Conservation (phyloP, 2,113 vertebrate genomes). For the Daubentonia madagascariensis region DNA sequence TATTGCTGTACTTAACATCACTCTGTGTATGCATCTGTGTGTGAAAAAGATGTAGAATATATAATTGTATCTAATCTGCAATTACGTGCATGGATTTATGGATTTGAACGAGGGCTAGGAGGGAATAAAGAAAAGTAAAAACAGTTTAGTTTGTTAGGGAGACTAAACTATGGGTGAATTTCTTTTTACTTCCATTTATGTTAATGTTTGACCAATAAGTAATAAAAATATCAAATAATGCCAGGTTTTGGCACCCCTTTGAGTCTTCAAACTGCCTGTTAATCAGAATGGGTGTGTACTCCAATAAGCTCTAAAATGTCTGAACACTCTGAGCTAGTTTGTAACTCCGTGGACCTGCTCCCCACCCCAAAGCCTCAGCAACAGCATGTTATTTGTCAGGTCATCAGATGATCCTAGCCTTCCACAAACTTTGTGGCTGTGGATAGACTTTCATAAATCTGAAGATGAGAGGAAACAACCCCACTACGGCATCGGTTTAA, state of each 20-base stretch:
- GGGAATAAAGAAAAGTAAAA: slow-evolving; percentile 13
- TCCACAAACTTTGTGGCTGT: neutral
- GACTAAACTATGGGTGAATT: neutral
- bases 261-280: neutral
- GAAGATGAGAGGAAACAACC: neutral
- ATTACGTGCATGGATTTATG: neutral
- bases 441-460: neutral
- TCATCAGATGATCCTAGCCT: neutral
- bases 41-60: neutral
- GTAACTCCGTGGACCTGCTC: neutral
- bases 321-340: neutral
- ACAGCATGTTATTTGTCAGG: neutral
- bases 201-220: neutral
- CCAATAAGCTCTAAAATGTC: neutral
- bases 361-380: neutral
- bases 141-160: neutral
- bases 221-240: slow-evolving; percentile 25
- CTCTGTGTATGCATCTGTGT: slow-evolving; percentile 11
- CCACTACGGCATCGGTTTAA: neutral
- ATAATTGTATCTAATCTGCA: neutral
- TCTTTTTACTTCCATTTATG: neutral
- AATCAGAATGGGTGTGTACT: neutral
- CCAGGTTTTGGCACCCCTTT: neutral
- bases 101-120: neutral
- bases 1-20: slow-evolving; percentile 24